Percentiles rank a stretch among this genome's conserved stretches.
phyloP scores from a whole-genome alignment of 2,888 invertebrate genomes.

The Heliconius cydno region DNA sequence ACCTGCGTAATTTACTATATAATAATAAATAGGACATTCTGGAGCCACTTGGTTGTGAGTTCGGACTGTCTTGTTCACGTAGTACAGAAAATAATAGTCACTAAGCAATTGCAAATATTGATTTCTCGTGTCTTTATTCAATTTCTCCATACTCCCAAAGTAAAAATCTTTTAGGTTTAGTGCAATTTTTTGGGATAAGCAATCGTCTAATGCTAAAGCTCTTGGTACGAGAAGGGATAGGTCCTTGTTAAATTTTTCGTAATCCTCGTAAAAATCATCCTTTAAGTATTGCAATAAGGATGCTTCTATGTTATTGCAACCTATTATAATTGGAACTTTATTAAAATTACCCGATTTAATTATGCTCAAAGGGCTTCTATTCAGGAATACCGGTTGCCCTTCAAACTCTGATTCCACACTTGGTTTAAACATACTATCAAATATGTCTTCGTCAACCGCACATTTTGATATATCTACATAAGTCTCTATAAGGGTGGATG shows the following conservation, averaged over 20 bases:
- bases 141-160: constrained; percentile 62
- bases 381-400: constrained; percentile 72
- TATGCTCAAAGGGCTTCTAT: constrained; percentile 67
- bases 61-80: constrained; percentile 70
- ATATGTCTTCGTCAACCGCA: constrained; percentile 50
- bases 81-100: constrained; percentile 74
- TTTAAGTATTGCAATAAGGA: constrained; percentile 60
- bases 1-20: constrained; percentile 68
- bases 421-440: constrained; percentile 70
- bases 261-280: constrained; percentile 63
- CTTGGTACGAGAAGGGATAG: constrained; percentile 65
- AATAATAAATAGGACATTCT: constrained; percentile 70
- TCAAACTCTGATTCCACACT: constrained; percentile 75
- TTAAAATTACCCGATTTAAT: constrained; percentile 72
- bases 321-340: constrained; percentile 76
- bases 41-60: constrained; percentile 65
- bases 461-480: constrained; percentile 46
- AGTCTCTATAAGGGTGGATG: constrained; percentile 61
- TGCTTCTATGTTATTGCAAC: constrained; percentile 71
- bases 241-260: constrained; percentile 67
- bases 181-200: constrained; percentile 62
- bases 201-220: constrained; percentile 60
- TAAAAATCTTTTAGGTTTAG: constrained; percentile 70
- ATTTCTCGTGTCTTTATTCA: constrained; percentile 64
- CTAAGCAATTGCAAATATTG: constrained; percentile 72